Percentiles rank a stretch among this genome's conserved stretches.
These are phyloP conservation scores for Gymnarchus niloticus DNA, from an alignment of 2,113 vertebrate genomes.

Conservation along the genomic window DNA sequence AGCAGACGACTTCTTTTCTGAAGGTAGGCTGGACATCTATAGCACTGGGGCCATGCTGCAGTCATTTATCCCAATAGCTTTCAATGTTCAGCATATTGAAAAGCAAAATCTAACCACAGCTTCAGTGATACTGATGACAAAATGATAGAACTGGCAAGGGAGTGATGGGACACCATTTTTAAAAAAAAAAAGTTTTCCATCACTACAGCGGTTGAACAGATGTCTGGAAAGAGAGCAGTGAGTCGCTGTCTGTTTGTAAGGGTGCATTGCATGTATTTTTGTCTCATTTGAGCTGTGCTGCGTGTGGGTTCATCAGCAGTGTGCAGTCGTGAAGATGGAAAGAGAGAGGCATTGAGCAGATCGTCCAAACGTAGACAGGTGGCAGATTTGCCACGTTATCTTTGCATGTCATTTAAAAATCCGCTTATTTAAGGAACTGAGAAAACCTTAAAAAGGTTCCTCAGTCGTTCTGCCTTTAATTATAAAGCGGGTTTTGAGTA, in stretches of 20 bases:
- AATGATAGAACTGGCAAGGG: background rate
- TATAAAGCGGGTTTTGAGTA: background rate
- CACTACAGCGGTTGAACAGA: background rate
- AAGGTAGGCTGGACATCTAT: constrained; percentile 50
- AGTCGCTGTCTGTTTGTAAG: background rate
- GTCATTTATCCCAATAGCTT: background rate
- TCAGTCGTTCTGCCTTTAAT: background rate
- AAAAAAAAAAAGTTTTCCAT: background rate
- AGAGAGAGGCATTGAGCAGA: background rate
- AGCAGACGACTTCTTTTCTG: constrained; percentile 62
- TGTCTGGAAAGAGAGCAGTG: background rate
- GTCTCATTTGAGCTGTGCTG: background rate
- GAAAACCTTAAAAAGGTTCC: background rate
- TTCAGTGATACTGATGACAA: background rate
- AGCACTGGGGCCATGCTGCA: background rate
- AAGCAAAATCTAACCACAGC: background rate
- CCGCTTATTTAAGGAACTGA: background rate
- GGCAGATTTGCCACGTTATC: background rate
- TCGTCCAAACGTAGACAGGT: background rate
- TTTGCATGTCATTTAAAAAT: background rate
- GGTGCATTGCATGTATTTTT: background rate
- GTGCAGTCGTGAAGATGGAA: background rate
- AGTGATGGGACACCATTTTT: background rate
- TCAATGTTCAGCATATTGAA: background rate
- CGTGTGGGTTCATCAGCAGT: background rate